Evolutionary conservation across 2,797 vertebrate species (phyloP).

Genomic region (Chloroceryle amazona): DNA sequence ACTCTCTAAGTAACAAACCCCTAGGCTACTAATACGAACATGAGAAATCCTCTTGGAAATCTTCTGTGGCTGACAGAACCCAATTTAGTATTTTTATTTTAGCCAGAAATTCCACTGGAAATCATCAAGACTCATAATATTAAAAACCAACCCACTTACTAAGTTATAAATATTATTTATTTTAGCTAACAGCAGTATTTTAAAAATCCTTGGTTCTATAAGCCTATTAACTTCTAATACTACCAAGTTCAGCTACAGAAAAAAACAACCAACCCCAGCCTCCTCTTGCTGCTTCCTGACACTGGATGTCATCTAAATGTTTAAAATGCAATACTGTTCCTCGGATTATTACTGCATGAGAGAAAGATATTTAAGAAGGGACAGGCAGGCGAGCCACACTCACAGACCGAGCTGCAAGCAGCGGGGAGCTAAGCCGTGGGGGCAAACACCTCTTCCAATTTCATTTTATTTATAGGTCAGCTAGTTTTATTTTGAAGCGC

Average conservation of each 20-base stretch:
- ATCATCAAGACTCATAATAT: slow-evolving; percentile 19
- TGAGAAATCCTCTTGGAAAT: slow-evolving; percentile 30
- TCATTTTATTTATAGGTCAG: slow-evolving; percentile 81
- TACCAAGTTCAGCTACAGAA: slow-evolving; percentile 26
- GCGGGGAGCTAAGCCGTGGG: slow-evolving; percentile 55
- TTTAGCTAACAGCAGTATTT: slow-evolving; percentile 73
- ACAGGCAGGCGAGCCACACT: background rate
- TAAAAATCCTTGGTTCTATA: slow-evolving; percentile 67
- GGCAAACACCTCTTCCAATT: slow-evolving; percentile 74
- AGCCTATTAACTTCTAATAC: slow-evolving; percentile 77
- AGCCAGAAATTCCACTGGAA: slow-evolving; percentile 67
- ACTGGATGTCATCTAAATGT: slow-evolving; percentile 12
- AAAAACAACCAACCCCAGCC: background rate
- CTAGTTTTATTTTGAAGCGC: slow-evolving; percentile 76
- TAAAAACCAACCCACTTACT: slow-evolving; percentile 32
- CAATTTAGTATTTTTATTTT: slow-evolving; percentile 50
- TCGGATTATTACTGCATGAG: background rate
- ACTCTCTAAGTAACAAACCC: slow-evolving; percentile 24
- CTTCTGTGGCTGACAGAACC: background rate
- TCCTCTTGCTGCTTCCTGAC: slow-evolving; percentile 34
- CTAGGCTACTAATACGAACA: slow-evolving; percentile 31
- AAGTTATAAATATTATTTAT: slow-evolving; percentile 56
- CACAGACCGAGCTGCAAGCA: slow-evolving; percentile 34
- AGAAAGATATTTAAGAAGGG: background rate
- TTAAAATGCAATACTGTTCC: background rate